A percentile compares a stretch with the other conserved stretches of the same genome.
These are phyloP conservation scores for Philotrypesis tridentata DNA, from an alignment of 1,140 invertebrate genomes.

Conservation along the genomic window DNA sequence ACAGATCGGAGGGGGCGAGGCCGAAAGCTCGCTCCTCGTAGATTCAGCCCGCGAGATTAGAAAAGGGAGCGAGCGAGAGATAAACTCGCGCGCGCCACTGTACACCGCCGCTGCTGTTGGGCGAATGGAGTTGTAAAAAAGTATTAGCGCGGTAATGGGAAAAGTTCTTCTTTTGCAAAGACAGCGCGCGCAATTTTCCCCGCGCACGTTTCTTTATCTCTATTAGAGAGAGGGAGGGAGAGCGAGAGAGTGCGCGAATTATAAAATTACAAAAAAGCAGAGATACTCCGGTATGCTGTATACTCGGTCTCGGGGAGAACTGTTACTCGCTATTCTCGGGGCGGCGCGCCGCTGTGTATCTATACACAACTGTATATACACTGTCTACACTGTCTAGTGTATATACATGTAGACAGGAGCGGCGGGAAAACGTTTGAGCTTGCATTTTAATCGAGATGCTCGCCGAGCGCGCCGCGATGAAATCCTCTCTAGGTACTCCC, in stretches of 20 bases:
- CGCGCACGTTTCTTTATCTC: not conserved
- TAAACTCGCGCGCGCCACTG: not conserved
- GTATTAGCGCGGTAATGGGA: slow-evolving; percentile 7
- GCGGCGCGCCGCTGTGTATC: too few relatives aligned
- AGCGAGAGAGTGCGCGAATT: not conserved
- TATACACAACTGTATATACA: too few relatives aligned
- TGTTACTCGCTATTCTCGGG: not conserved
- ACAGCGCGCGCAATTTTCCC: not conserved
- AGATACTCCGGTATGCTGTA: not conserved
- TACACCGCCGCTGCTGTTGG: too few relatives aligned
- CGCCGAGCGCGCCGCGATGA: slow-evolving; percentile 11
- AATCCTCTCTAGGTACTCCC: slow-evolving; percentile 32
- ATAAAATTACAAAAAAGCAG: not conserved
- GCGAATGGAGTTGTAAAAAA: slow-evolving; percentile 6
- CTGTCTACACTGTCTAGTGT: too few relatives aligned
- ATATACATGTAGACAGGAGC: not conserved
- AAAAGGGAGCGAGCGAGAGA: not conserved
- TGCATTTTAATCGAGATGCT: slow-evolving; percentile 32
- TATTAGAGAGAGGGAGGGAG: too few relatives aligned
- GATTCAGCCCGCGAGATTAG: slow-evolving; percentile 2
- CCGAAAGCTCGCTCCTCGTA: not conserved
- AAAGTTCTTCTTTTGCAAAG: not conserved
- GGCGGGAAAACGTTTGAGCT: not conserved
- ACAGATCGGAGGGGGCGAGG: slow-evolving; percentile 13
- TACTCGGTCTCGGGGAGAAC: not conserved